phyloP scores from a whole-genome alignment of 2,888 invertebrate species.

The Clistopyga incitator region DNA sequence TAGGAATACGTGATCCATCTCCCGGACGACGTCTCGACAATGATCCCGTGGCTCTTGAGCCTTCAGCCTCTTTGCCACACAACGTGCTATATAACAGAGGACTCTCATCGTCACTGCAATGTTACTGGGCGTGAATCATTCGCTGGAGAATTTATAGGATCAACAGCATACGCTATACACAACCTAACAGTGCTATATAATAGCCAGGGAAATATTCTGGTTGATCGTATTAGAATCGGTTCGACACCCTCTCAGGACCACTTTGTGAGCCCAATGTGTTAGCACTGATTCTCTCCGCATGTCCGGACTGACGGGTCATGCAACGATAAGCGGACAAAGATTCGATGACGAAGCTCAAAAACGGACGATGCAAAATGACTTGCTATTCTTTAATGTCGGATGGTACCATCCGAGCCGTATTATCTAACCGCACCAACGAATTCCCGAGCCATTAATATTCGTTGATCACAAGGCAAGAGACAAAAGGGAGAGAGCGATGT shows the following conservation, averaged over 20 bases:
- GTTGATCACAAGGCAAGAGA: slow-evolving; percentile 46
- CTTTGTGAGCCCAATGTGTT: slow-evolving; percentile 33
- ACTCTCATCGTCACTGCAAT: slow-evolving; percentile 23
- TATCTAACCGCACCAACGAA: slow-evolving; percentile 47
- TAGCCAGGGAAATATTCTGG: slow-evolving; percentile 13
- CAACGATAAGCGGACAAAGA: slow-evolving; percentile 63
- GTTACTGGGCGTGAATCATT: slow-evolving; percentile 6
- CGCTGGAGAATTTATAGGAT: slow-evolving; percentile 14
- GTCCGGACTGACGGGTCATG: slow-evolving; percentile 9
- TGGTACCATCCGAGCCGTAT: background rate
- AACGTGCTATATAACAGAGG: slow-evolving; percentile 12
- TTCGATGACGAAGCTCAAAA: slow-evolving; percentile 60
- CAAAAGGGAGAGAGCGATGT: slow-evolving; percentile 24
- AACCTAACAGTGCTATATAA: background rate
- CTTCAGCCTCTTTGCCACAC: slow-evolving; percentile 45
- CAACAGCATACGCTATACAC: slow-evolving; percentile 12
- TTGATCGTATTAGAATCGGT: slow-evolving; percentile 52
- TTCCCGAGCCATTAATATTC: slow-evolving; percentile 62
- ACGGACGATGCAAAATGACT: slow-evolving; percentile 54
- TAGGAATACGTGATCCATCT: slow-evolving; percentile 81
- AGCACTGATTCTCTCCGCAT: slow-evolving; percentile 53
- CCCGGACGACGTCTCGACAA: slow-evolving; percentile 78
- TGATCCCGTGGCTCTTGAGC: slow-evolving; percentile 75
- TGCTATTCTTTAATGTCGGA: slow-evolving; percentile 37
- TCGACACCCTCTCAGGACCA: slow-evolving; percentile 32